Conservation (phyloP, 1,140 invertebrate species). For the Saccostrea echinata region DNA sequence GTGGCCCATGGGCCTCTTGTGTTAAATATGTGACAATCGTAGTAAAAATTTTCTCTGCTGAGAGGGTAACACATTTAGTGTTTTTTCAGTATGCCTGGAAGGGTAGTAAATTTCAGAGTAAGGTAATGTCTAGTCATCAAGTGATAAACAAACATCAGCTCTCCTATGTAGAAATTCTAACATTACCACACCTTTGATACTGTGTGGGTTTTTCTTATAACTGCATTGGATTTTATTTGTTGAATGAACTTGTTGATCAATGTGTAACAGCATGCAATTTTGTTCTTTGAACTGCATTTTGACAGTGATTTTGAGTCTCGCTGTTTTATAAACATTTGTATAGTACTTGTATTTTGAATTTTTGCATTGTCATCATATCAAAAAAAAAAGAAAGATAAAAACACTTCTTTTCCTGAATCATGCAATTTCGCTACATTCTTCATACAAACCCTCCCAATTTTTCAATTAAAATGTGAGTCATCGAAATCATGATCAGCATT, state of each 20-base stretch:
- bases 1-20: too few relatives aligned
- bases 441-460: too few relatives aligned
- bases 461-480: too few relatives aligned
- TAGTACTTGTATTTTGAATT: background rate
- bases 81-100: conserved; percentile 50
- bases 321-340: background rate
- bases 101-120: conserved; percentile 20
- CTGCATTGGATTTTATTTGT: background rate
- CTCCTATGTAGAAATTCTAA: background rate
- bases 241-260: background rate
- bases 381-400: background rate
- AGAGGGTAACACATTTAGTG: background rate
- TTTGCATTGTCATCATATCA: background rate
- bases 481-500: too few relatives aligned
- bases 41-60: too few relatives aligned
- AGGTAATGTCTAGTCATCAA: conserved; percentile 30
- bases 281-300: background rate
- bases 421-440: too few relatives aligned
- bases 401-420: too few relatives aligned
- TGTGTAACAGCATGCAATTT: conserved; percentile 3
- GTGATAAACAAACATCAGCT: background rate
- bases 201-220: conserved; percentile 1
- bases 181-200: background rate
- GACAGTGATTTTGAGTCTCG: background rate
- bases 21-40: too few relatives aligned